phyloP scores from a whole-genome alignment of 2,888 invertebrate genomes.

The Agrochola lota region DNA sequence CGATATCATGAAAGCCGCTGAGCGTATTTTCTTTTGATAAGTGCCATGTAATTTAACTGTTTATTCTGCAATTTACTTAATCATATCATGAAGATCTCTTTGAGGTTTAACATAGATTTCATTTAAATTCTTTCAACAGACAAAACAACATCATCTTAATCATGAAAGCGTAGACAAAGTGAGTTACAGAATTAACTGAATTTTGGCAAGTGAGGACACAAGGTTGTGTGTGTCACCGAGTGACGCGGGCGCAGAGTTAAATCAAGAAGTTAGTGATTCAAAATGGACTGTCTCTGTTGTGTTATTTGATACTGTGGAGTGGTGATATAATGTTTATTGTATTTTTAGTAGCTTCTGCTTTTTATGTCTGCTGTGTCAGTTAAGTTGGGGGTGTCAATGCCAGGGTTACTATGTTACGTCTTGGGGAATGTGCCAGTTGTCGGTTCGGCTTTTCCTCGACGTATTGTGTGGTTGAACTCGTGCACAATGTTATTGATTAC shows the following conservation, averaged over 20 bases:
- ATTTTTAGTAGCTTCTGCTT: slow-evolving; percentile 46
- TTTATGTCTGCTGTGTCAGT: slow-evolving; percentile 19
- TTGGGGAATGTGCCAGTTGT: slow-evolving; percentile 17
- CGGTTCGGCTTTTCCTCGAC: background rate
- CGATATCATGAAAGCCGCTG: background rate
- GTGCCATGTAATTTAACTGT: background rate
- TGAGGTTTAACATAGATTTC: background rate
- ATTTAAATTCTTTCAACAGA: slow-evolving; percentile 33
- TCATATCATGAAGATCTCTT: background rate
- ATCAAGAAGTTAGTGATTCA: slow-evolving; percentile 66
- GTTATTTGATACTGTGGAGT: slow-evolving; percentile 60
- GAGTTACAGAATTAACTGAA: slow-evolving; percentile 71
- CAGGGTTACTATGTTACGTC: slow-evolving; percentile 37
- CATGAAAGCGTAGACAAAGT: slow-evolving; percentile 61
- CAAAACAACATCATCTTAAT: slow-evolving; percentile 55
- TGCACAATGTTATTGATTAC: background rate
- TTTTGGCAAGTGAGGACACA: slow-evolving; percentile 76
- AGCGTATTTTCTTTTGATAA: background rate
- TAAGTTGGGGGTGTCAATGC: slow-evolving; percentile 42
- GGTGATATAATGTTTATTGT: slow-evolving; percentile 55
- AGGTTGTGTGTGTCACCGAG: slow-evolving; percentile 74
- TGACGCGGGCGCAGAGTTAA: slow-evolving; percentile 65
- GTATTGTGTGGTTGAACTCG: slow-evolving; percentile 13
- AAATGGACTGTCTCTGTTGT: slow-evolving; percentile 50
- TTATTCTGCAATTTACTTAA: background rate